phyloP scores from a whole-genome alignment of 2,797 vertebrate species.

The Phaenicophaeus curvirostris region DNA sequence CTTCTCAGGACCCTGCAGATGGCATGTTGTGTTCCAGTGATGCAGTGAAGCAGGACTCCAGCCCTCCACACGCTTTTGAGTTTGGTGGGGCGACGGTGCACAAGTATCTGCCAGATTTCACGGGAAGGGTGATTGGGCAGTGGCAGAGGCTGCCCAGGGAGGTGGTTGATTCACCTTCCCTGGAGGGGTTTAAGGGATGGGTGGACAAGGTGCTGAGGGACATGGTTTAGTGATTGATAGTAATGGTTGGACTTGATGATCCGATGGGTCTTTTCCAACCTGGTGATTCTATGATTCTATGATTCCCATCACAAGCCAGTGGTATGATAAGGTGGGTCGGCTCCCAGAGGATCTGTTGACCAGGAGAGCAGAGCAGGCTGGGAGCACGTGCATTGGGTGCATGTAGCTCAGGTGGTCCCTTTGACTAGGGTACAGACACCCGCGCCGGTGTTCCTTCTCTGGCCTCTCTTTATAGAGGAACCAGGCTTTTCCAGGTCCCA shows the following conservation, averaged over 20 bases:
- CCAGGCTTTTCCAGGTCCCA: background rate
- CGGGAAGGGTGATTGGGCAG: no score
- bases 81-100: background rate
- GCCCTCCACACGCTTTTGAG: background rate
- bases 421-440: background rate
- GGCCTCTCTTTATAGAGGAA: background rate
- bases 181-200: no score
- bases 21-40: background rate
- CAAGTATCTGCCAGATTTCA: background rate
- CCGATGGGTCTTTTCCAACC: no score
- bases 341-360: background rate
- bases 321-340: background rate
- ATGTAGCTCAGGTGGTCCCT: background rate
- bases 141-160: no score
- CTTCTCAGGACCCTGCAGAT: background rate
- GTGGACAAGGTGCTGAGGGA: no score
- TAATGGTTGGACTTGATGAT: no score
- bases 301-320: background rate
- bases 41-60: fast-evolving
- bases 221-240: no score
- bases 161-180: no score
- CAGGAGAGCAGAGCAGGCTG: background rate
- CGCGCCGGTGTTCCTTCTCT: fast-evolving
- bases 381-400: fast-evolving
- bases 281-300: no score